Percentiles rank a stretch among this genome's conserved stretches.
phyloP scores from a whole-genome alignment of 2,113 vertebrate genomes.

The Cranoglanis bouderius region DNA sequence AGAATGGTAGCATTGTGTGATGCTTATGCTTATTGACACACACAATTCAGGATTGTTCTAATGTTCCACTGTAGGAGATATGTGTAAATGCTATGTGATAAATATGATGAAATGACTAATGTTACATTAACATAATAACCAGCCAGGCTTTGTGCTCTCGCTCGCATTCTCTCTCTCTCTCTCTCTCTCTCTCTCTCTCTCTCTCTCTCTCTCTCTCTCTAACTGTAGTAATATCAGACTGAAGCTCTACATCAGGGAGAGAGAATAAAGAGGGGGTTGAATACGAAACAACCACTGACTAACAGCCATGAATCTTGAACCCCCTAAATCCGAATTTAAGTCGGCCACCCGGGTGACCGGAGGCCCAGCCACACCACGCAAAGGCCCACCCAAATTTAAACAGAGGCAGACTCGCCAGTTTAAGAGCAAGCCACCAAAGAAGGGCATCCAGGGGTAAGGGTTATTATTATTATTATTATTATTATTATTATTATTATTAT shows the following conservation, averaged over 20 bases:
- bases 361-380: slow-evolving; percentile 89
- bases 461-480: neutral
- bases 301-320: slow-evolving; percentile 85
- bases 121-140: neutral
- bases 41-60: neutral
- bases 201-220: neutral
- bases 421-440: slow-evolving; percentile 97
- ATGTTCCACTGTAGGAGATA: neutral
- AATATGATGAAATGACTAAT: neutral
- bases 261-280: neutral
- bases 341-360: slow-evolving; percentile 86
- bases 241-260: slow-evolving; percentile 20
- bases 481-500: neutral
- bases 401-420: slow-evolving; percentile 94
- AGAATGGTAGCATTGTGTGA: neutral
- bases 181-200: neutral
- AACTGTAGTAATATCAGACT: neutral
- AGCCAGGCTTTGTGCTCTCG: neutral
- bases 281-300: neutral
- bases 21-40: neutral
- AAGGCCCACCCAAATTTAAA: slow-evolving; percentile 94
- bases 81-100: neutral
- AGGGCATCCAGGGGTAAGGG: slow-evolving; percentile 90
- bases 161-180: neutral
- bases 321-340: slow-evolving; percentile 82